Evolutionary conservation across 2,113 vertebrate genomes (phyloP).

Genomic region (Plectropomus leopardus): DNA sequence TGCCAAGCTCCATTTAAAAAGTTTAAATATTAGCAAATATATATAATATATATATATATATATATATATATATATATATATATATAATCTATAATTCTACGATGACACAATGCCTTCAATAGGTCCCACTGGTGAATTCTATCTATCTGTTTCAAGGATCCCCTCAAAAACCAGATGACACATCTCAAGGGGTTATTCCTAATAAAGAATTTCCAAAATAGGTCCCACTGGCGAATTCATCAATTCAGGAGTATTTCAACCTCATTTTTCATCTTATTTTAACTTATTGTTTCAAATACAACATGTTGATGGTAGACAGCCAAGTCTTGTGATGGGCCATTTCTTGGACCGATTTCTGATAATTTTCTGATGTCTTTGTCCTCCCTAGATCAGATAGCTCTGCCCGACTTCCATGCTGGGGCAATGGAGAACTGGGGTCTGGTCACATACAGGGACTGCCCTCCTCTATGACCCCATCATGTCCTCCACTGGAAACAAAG

Average conservation of each 20-base stretch:
- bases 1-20: neutral
- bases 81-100: too few species aligned
- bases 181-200: too few species aligned
- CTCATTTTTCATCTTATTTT: neutral
- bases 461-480: conserved; percentile 82
- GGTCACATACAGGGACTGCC: conserved; percentile 91
- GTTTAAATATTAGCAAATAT: neutral
- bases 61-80: too few species aligned
- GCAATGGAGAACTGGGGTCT: conserved; percentile 99
- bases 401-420: conserved; percentile 93
- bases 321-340: neutral
- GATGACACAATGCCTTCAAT: neutral
- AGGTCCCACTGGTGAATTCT: too few species aligned
- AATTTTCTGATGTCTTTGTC: neutral
- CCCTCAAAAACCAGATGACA: too few species aligned
- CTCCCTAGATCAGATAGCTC: conserved; percentile 90
- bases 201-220: too few species aligned
- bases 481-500: conserved; percentile 92
- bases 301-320: neutral
- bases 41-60: too few species aligned
- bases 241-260: neutral
- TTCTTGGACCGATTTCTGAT: neutral
- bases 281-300: neutral
- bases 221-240: neutral
- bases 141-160: too few species aligned